Conservation (phyloP, 2,797 vertebrate genomes). For the Lindbergichthys nudifrons region DNA sequence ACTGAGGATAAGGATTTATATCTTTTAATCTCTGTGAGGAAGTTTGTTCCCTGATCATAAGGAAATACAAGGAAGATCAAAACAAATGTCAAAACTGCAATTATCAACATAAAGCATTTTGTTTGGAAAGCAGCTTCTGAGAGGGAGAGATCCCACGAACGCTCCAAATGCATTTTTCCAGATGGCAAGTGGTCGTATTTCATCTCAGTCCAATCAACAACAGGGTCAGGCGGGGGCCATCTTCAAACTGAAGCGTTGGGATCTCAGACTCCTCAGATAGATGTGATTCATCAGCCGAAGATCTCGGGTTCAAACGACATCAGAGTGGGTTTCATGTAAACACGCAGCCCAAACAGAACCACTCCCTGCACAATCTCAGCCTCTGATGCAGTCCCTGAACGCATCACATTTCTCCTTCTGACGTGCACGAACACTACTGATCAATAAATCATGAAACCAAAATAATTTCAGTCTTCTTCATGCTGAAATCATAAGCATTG, state of each 20-base stretch:
- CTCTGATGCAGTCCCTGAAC: constrained; percentile 27
- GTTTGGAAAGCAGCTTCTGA: constrained; percentile 40
- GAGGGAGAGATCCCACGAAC: constrained; percentile 44
- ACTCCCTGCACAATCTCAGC: constrained; percentile 47
- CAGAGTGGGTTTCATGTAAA: constrained; percentile 68
- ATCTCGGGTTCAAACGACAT: constrained; percentile 73
- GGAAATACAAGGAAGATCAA: constrained; percentile 48
- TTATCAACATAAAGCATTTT: constrained; percentile 41
- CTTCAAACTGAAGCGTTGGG: constrained; percentile 49
- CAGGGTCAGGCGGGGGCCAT: constrained; percentile 69
- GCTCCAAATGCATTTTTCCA: constrained; percentile 66
- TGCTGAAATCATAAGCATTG: too few species aligned
- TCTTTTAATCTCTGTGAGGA: constrained; percentile 34
- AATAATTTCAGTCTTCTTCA: background rate
- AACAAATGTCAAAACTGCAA: constrained; percentile 44
- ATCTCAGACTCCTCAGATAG: constrained; percentile 51
- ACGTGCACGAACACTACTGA: constrained; percentile 1
- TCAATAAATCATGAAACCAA: constrained; percentile 5
- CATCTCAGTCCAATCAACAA: constrained; percentile 62
- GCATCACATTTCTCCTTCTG: constrained; percentile 33
- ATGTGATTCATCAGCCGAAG: constrained; percentile 57
- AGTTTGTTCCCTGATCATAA: constrained; percentile 7
- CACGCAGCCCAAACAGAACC: constrained; percentile 34
- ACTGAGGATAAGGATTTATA: constrained; percentile 4
- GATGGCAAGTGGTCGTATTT: constrained; percentile 55